Base-by-base conservation (phyloP, 2,888 invertebrate species). In the Campoletis raptor region DNA sequence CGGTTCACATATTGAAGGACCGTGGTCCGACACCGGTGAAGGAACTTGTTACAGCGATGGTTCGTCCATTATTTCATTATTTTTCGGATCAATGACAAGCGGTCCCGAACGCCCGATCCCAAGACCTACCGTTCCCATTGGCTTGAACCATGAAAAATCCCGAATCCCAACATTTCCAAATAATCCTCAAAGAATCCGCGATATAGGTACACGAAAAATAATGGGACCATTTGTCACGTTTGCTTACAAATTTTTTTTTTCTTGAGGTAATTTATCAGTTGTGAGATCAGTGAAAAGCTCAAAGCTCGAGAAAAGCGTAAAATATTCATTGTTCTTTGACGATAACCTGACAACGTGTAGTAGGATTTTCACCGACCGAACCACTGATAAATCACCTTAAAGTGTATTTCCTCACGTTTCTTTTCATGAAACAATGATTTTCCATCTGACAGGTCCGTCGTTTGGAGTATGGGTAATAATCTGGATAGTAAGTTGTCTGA, bases 21-120 rank as follows among this genome's bases (percentile, higher is more conserved):
- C 93, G 0, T 95, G 95, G 95, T 95, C 95, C 9, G 90, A 91
- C 7, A 87, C 93, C 54, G 94, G 94, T 2, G 94, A 94, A 86
- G 94, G 94, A 78, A 94, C 92, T 81, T 95, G 95, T 89, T 94
- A 93, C 85, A 93, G 91, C 61, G 91, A 92, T 86, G 93, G 94
- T 94, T 90, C 88, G 88, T 87, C 24, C 15, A 52, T 30, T 10
- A 57, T 30, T 15, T 69, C 0, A n/a, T 30, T 37, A 21, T 15
- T 67, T 30, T 30, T 61, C 30, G 30, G 30, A 61, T 30, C 30
- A 6, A 12, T 61, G 48, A 61, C 5, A 30, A 61, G 48, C 48
- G n/a, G 48, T 48, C 48, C 48, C 48, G 48, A 18, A 18, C 48
- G n/a, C 4, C 48, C 18, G 48, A 48, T 48, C 48, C n/a, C 48